These are phyloP conservation scores for Dendrocincla fuliginosa DNA, from an alignment of 2,797 vertebrate species.

Conservation along the genomic window DNA sequence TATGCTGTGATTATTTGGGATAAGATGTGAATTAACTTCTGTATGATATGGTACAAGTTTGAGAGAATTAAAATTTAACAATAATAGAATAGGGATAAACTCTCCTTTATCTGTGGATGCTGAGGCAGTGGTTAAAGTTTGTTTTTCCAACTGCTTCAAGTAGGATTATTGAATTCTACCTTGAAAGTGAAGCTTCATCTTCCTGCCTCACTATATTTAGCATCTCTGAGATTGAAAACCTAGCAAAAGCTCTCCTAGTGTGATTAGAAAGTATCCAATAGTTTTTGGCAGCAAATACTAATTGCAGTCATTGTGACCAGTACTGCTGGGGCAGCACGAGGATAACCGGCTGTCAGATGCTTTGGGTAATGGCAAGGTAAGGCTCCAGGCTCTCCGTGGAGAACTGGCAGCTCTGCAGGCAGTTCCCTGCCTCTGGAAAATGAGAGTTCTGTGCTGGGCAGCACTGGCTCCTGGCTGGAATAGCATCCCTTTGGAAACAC, in stretches of 20 bases:
- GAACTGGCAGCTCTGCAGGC: neutral
- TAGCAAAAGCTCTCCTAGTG: neutral
- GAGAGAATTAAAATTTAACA: constrained; percentile 2
- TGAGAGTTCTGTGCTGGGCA: neutral
- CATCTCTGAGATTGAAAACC: constrained; percentile 26
- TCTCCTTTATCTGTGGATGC: neutral
- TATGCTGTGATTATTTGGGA: neutral
- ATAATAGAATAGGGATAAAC: neutral
- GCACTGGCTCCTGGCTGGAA: neutral
- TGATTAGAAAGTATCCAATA: constrained; percentile 38
- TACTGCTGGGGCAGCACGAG: neutral
- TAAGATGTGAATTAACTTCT: constrained; percentile 16
- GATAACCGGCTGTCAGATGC: constrained; percentile 5
- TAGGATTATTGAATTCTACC: constrained; percentile 29
- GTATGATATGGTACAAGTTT: neutral
- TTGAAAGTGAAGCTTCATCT: neutral
- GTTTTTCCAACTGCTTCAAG: neutral
- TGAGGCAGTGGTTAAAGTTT: neutral
- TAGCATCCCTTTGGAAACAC: neutral
- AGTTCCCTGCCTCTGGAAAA: neutral
- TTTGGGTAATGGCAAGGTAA: neutral
- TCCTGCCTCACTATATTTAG: neutral
- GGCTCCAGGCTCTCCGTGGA: neutral
- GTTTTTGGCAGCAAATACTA: constrained; percentile 42
- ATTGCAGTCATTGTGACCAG: constrained; percentile 10